Conservation (phyloP, 2,888 invertebrate species). For the Encarsia formosa region DNA sequence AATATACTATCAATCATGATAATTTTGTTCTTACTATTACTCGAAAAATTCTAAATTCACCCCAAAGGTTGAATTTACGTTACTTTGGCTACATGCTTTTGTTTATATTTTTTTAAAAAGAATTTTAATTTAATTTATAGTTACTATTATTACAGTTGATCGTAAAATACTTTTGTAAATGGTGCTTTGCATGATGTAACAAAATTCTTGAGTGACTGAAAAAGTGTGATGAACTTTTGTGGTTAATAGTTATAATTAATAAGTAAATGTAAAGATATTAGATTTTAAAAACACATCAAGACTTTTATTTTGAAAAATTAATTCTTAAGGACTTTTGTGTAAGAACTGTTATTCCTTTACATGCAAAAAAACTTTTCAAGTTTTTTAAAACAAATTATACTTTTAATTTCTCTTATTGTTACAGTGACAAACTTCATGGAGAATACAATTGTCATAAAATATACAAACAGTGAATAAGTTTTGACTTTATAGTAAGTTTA, state of each 20-base stretch:
- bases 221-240: neutral
- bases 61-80: conserved; percentile 19
- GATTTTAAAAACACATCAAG: neutral
- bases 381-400: conserved; percentile 1
- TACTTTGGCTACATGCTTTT: neutral
- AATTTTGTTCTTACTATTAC: conserved; percentile 36
- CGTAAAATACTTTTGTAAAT: conserved; percentile 5
- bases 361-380: neutral
- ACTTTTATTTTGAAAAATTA: conserved; percentile 6
- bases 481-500: conserved; percentile 31
- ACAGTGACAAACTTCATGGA: conserved; percentile 11
- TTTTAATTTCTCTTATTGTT: conserved; percentile 5
- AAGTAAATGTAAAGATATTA: conserved; percentile 5
- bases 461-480: conserved; percentile 28
- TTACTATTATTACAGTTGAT: neutral
- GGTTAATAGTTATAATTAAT: conserved; percentile 7
- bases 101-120: conserved; percentile 3
- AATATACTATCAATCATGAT: conserved; percentile 32
- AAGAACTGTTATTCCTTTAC: neutral
- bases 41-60: conserved; percentile 42
- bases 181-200: conserved; percentile 13
- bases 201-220: neutral
- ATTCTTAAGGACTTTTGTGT: conserved; percentile 12
- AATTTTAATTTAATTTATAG: conserved; percentile 1
- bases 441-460: conserved; percentile 18